Base-by-base conservation (phyloP, 2,797 vertebrate genomes). In the Sandelia bainsii region DNA sequence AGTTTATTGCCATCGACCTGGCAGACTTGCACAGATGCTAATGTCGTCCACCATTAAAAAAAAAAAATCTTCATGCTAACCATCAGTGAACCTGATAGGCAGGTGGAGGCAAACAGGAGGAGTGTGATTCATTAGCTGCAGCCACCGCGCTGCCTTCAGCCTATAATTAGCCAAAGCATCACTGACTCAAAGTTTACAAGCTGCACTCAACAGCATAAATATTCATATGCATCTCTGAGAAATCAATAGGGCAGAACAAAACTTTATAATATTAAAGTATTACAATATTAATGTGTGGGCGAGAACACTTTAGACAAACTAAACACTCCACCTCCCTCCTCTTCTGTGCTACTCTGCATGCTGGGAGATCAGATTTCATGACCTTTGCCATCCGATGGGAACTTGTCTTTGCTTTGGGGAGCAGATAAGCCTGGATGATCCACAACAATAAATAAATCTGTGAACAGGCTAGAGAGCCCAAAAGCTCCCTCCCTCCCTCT, bases 391-490 rank as follows among this genome's bases (percentile, higher is more conserved):
- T 84, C 80, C 81, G 49, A 76, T 58, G 80, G 91, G 89, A 90
- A 71, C 80, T 54, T 9, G 62, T 75, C 72, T 80, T 72, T 81
- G 82, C 89, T 87, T 89, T 78, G 64, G 91, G 82, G 86, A 91
- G 88, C 85, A 84, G 87, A 93, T 91, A 91, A 90, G 81, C 84
- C 80, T 34, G 86, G 88, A 92, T 92, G 88, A 92, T 91, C 90
- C 79, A 76, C 86, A 88, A 89, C 87, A 89, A 90, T 89, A 83
- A 91, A 92, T 85, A 92, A 86, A 92, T 91, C 78, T 87, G 83
- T 66, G 80, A 93, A 81, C 80, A 88, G 81, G 80, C 89, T 80
- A 70, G 68, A 79, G 81, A 85, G 83, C 83, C 75, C 50, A 1
- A 78, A 48, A 62, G 34, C 75, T 63, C 75, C 72, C 78, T 29